Percentiles rank a stretch among this genome's conserved stretches.
phyloP scores from a whole-genome alignment of 2,113 vertebrate species.

The rat (Rattus norvegicus) region DNA sequence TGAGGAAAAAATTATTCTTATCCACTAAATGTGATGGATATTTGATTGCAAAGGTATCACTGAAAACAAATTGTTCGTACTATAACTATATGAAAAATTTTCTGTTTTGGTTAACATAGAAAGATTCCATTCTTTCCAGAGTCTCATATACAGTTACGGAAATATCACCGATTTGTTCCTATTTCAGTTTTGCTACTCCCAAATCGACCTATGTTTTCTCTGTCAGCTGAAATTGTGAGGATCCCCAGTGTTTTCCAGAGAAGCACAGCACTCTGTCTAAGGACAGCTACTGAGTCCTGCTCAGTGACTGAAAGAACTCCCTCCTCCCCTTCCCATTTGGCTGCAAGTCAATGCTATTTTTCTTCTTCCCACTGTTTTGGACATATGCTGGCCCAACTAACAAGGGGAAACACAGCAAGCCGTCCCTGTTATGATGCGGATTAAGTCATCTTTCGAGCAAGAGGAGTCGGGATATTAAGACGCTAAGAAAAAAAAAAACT shows the following conservation, averaged over 20 bases:
- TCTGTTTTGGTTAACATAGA: conserved; percentile 26
- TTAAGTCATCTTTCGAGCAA: conserved; percentile 78
- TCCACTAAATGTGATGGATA: conserved; percentile 18
- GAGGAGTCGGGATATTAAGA: conserved; percentile 61
- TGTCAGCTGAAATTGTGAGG: background rate
- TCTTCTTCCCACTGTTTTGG: conserved; percentile 80
- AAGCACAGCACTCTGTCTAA: background rate
- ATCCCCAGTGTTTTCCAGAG: background rate
- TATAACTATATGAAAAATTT: conserved; percentile 25
- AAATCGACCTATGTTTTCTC: background rate
- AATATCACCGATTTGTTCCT: conserved; percentile 24
- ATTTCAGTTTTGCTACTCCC: conserved; percentile 13
- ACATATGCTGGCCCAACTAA: conserved; percentile 72
- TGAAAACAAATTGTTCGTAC: conserved; percentile 3
- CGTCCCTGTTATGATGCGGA: conserved; percentile 77
- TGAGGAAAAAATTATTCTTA: conserved; percentile 37
- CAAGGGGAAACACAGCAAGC: conserved; percentile 79
- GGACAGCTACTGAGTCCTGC: background rate
- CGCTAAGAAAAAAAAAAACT: background rate
- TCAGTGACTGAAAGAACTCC: conserved; percentile 14
- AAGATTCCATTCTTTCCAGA: conserved; percentile 32
- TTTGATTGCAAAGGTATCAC: conserved; percentile 41
- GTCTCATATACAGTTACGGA: background rate
- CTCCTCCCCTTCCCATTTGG: conserved; percentile 35
- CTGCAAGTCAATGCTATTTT: conserved; percentile 69